A percentile compares a stretch with the other conserved stretches of the same genome.
Conservation (phyloP, 2,888 invertebrate species). For the Pharmacophagus antenor region DNA sequence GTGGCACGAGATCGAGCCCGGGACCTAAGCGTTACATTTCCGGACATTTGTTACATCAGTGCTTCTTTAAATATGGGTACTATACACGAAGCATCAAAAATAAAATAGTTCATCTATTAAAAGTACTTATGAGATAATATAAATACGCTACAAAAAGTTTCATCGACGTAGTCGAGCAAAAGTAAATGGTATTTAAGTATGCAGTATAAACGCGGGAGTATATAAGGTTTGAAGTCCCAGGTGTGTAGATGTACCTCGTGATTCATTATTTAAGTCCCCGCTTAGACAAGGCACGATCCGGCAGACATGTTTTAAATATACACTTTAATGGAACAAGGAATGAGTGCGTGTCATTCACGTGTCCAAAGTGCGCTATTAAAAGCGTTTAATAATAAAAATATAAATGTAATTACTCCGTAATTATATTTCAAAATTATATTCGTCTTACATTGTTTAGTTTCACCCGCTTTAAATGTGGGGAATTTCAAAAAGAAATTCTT, state of each 20-base stretch:
- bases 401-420: no score
- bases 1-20: no score
- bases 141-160: not conserved
- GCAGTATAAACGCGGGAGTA: constrained; percentile 16
- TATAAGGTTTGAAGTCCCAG: constrained; percentile 44
- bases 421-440: no score
- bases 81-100: no score
- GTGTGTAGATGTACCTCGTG: constrained; percentile 54
- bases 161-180: not conserved
- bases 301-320: not conserved
- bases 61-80: no score
- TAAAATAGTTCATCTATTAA: no score
- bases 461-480: no score
- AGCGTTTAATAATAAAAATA: not conserved
- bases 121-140: no score
- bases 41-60: no score
- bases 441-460: no score
- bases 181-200: constrained; percentile 1
- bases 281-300: constrained; percentile 30
- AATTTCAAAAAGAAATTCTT: no score
- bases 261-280: constrained; percentile 65
- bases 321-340: not conserved
- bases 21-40: no score
- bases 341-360: not conserved
- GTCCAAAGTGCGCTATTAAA: not conserved